Base-by-base conservation (phyloP, 2,797 vertebrate species). In the Lemur catta region DNA sequence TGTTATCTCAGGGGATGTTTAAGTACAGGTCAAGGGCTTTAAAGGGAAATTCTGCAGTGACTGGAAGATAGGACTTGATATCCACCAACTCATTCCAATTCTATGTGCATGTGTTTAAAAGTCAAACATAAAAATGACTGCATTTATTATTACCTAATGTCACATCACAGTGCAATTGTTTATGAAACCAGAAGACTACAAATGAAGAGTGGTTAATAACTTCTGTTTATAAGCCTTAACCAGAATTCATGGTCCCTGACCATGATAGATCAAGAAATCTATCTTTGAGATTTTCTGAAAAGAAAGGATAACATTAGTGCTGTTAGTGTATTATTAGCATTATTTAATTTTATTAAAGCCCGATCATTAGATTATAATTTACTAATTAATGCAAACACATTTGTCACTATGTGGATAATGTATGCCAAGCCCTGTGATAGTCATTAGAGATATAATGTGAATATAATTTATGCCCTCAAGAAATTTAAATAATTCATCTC, bases 401-500 rank as follows among this genome's bases (percentile, higher is more conserved):
- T 89, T 94, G 94, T 61, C 26, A 57, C 17, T 57, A 4, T 41
- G 12, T 89, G n/a, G 38, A n/a, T 95, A 86, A 84, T 94, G 80
- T 71, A 94, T 84, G 72, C 69, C 75, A 96, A 91, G 20, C 33
- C 30, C 69, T 43, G 33, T 92, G 88, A 91, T 96, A 84, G 72
- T 96, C 75, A 94, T 84, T 89, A 95, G 61, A 84, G 59, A 89
- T 78, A 91, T 57, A 95, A 46, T 93, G 71, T 72, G 46, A 94
- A 95, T 89, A 84, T 96, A 93, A 96, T 86, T 93, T 52, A 80
- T 92, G 26, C 63, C 50, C 43, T 91, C 55, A 33, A 93, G 86
- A 97, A 84, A 94, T 94, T 76, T 95, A 94, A 96, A 67, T 93
- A 95, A 89, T 97, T 94, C 61, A 94, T 93, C 79, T 95, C 86